phyloP scores from a whole-genome alignment of 2,888 invertebrate genomes.

The Heliothis peltigera region DNA sequence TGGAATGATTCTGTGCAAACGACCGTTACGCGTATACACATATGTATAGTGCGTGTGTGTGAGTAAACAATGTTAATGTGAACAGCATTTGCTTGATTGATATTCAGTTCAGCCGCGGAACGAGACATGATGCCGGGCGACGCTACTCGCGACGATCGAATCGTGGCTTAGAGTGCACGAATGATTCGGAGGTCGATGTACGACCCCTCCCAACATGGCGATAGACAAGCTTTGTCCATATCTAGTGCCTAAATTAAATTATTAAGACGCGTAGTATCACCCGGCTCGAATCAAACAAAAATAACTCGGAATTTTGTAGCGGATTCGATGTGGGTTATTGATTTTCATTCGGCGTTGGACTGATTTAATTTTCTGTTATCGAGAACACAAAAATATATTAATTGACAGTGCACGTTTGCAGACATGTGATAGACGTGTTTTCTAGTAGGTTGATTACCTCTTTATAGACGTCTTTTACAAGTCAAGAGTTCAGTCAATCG shows the following conservation, averaged over 20 bases:
- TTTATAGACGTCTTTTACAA: slow-evolving; percentile 36
- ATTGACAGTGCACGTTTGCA: slow-evolving; percentile 9
- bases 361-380: not conserved
- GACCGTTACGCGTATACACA: slow-evolving; percentile 63
- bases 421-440: slow-evolving; percentile 25
- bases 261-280: slow-evolving; percentile 44
- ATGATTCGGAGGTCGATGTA: slow-evolving; percentile 76
- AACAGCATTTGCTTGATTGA: slow-evolving; percentile 72
- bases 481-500: slow-evolving; percentile 30
- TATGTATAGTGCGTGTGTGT: slow-evolving; percentile 43
- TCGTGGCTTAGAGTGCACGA: slow-evolving; percentile 69
- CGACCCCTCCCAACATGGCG: slow-evolving; percentile 65
- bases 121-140: slow-evolving; percentile 71
- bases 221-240: slow-evolving; percentile 61
- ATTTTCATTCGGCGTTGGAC: slow-evolving; percentile 10
- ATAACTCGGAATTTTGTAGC: slow-evolving; percentile 1
- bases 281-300: slow-evolving; percentile 20
- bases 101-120: slow-evolving; percentile 75
- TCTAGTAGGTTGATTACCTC: slow-evolving; percentile 10
- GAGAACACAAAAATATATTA: slow-evolving; percentile 10
- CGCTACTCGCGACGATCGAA: slow-evolving; percentile 61
- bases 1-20: slow-evolving; percentile 66
- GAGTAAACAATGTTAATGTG: slow-evolving; percentile 61
- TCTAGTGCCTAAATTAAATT: slow-evolving; percentile 54
- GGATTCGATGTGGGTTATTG: slow-evolving; percentile 1